A percentile compares a stretch with the other conserved stretches of the same genome.
phyloP scores from a whole-genome alignment of 2,888 invertebrate species.

The Stegana nigrithorax region DNA sequence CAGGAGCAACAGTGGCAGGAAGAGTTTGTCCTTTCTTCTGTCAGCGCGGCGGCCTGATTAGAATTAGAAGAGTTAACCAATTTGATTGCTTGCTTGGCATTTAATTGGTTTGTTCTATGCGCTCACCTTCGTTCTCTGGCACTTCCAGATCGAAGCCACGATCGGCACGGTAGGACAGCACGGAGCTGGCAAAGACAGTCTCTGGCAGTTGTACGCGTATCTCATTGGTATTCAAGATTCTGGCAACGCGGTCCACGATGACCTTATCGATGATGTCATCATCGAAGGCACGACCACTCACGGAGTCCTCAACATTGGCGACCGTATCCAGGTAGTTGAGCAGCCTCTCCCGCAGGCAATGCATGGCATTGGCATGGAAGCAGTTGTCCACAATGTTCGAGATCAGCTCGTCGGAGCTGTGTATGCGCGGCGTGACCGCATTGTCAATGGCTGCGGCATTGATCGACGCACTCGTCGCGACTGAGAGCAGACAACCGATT shows the following conservation, averaged over 20 bases:
- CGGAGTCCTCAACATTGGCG: constrained; percentile 73
- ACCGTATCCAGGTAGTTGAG: constrained; percentile 80
- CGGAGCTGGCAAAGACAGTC: constrained; percentile 76
- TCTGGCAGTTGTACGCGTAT: constrained; percentile 80
- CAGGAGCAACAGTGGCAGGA: constrained; percentile 81
- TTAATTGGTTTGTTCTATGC: not conserved
- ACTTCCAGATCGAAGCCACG: constrained; percentile 76
- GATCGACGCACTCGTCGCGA: constrained; percentile 69
- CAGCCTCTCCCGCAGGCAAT: constrained; percentile 83
- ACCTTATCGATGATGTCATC: constrained; percentile 78
- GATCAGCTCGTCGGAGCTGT: constrained; percentile 77
- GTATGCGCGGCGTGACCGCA: constrained; percentile 72
- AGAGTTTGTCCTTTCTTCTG: constrained; percentile 82
- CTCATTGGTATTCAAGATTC: constrained; percentile 80
- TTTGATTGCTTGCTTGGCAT: not conserved
- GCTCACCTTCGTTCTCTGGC: constrained; percentile 69
- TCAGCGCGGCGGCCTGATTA: constrained; percentile 78
- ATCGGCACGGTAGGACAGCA: constrained; percentile 76
- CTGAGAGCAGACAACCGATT: constrained; percentile 71
- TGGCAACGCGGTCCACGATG: constrained; percentile 78
- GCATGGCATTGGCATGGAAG: constrained; percentile 76
- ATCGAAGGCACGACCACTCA: constrained; percentile 73
- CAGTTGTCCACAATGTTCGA: constrained; percentile 80
- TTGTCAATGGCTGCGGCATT: constrained; percentile 71
- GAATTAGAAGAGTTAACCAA: not conserved